Base-by-base conservation (phyloP, 2,888 invertebrate genomes). In the Harmothoe impar region DNA sequence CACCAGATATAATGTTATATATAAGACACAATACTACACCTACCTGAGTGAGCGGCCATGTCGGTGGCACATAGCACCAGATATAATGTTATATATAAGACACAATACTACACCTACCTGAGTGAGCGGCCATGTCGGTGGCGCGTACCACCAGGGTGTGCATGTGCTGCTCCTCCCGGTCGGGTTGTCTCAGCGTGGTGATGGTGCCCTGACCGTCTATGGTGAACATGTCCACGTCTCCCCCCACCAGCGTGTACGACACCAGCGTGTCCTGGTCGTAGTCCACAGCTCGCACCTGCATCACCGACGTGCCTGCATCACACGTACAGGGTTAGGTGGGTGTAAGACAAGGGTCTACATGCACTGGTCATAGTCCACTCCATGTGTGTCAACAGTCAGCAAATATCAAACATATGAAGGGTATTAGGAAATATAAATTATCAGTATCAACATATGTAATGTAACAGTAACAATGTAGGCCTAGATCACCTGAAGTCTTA, bases 281-380 rank as follows among this genome's bases (percentile, higher is more conserved):
- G 89, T 93, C 93, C n/a, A 1, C 56, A 12, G 93, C 92, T 23
- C 62, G 29, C 12, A 93, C 90, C 68, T 85, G 84, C 84, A 92
- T 72, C 29, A 91, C 90, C 20, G 54, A 12, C 15, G 77, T 89
- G 43, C 91, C 90, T 43, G 90, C 29, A 89, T 20, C 88, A 90
- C 25, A 29, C 0, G 29, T 3, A 72, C 5, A 72, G 15, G 29
- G 0, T 15, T 62, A 62, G 43, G 20, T 3, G 20, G 15, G 7
- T 62, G 20, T 12, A n/a, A 62, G 3, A 5, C 3, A 62, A 3
- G 23, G 20, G 62, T 15, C 0, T n/a, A 1, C n/a, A 20, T 5
- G n/a, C n/a, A 62, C 62, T 62, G 1, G 15, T 62, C 0, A 1
- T 3, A 20, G 62, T 62, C 17, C 54, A 10, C 17, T 52, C 10